Base-by-base conservation (phyloP, 2,888 invertebrate species). In the Sicus ferrugineus region DNA sequence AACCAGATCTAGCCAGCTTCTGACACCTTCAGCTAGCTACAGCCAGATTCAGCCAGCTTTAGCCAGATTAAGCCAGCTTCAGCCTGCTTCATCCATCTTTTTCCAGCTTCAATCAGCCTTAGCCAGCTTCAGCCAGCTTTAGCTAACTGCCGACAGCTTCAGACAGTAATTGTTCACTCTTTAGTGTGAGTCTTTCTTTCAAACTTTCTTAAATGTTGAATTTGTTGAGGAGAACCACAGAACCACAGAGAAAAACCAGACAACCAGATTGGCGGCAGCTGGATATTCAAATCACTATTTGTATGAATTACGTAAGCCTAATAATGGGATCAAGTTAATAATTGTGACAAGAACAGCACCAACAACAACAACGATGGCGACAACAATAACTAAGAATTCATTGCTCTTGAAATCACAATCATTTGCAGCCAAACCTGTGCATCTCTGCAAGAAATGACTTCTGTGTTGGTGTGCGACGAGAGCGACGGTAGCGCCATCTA, bases 231-330 rank as follows among this genome's bases (percentile, higher is more conserved):
- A n/a, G n/a, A n/a, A n/a, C n/a, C n/a, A n/a, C n/a, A n/a, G n/a
- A n/a, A n/a, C n/a, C n/a, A n/a, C n/a, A n/a, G n/a, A 42, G 9
- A 14, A 42, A 42, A 42, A 34, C 9, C n/a, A 9, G 16, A 42
- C 42, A 4, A 4, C 4, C 16, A n/a, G 16, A 4, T n/a, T n/a
- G n/a, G n/a, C n/a, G n/a, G n/a, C 42, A 42, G 42, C 4, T 42
- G 42, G n/a, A 56, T 30, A 56, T 26, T 56, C 16, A 42, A 61
- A 61, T 61, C 61, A 61, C 38, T 42, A 42, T 26, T 23, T 34
- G 34, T n/a, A 9, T 42, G 42, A 42, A 9, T 42, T 42, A 42
- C 42, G 42, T n/a, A 2, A 42, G 9, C 16, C 16, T 16, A 61
- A 38, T 34, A 38, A 61, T 38, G 26, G 61, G 21, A 42, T n/a